Conservation (phyloP, 2,797 vertebrate species). For the Salarias fasciatus region DNA sequence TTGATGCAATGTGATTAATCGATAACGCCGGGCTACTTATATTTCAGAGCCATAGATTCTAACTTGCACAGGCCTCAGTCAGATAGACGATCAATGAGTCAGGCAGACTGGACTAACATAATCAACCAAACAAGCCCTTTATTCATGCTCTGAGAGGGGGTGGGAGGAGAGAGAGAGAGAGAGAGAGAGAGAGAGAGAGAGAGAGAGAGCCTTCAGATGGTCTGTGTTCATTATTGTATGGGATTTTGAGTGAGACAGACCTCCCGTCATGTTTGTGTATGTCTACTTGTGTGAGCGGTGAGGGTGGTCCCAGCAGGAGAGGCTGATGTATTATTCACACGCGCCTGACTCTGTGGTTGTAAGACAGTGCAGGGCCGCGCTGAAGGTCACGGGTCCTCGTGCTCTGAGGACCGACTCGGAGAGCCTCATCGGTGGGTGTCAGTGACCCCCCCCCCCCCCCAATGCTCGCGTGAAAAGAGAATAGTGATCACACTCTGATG, state of each 20-base stretch:
- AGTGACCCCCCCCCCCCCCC: slow-evolving; percentile 70
- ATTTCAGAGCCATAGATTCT: too few relatives aligned
- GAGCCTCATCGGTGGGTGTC: slow-evolving; percentile 56
- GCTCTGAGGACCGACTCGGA: slow-evolving; percentile 66
- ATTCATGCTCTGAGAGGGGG: too few relatives aligned
- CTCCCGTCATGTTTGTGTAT: slow-evolving; percentile 51
- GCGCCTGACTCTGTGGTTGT: slow-evolving; percentile 60
- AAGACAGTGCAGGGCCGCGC: slow-evolving; percentile 51
- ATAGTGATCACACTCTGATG: not conserved
- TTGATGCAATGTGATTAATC: too few relatives aligned
- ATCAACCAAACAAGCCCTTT: too few relatives aligned
- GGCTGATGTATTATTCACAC: slow-evolving; percentile 80
- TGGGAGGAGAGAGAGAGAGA: too few relatives aligned
- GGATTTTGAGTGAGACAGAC: slow-evolving; percentile 45
- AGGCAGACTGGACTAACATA: too few relatives aligned
- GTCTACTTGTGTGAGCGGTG: slow-evolving; percentile 34
- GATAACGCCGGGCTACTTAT: too few relatives aligned
- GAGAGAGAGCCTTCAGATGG: slow-evolving; percentile 28
- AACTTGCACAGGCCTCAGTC: too few relatives aligned
- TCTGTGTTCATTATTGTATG: slow-evolving; percentile 46
- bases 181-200: too few relatives aligned
- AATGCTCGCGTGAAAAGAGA: slow-evolving; percentile 24
- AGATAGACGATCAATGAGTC: too few relatives aligned
- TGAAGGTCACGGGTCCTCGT: slow-evolving; percentile 75
- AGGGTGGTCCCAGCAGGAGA: slow-evolving; percentile 59